Conservation (phyloP, 2,797 vertebrate species). For the Molossus molossus region DNA sequence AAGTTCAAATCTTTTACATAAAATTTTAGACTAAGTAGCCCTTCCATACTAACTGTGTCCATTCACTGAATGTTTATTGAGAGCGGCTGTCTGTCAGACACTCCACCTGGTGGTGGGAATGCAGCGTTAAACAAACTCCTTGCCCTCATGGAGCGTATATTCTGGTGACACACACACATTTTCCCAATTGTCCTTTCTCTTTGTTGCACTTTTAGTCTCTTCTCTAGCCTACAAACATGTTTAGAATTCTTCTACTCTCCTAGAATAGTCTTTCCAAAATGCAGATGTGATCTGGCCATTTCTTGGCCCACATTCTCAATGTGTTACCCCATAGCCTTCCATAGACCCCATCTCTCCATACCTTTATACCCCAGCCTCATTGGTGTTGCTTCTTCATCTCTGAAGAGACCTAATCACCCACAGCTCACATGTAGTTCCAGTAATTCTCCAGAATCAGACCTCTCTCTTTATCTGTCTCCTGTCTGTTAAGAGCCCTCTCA, state of each 20-base stretch:
- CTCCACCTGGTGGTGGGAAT: neutral
- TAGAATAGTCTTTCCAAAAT: neutral
- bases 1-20: neutral
- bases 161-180: neutral
- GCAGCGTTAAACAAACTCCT: neutral
- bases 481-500: constrained; percentile 20
- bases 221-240: neutral
- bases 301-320: neutral
- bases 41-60: neutral
- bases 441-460: neutral
- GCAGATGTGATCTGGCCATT: neutral
- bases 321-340: neutral
- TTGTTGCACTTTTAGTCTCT: neutral
- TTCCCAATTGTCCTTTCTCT: neutral
- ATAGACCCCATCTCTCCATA: neutral
- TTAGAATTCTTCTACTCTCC: neutral
- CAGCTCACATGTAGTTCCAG: neutral
- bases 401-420: neutral
- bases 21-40: constrained; percentile 34
- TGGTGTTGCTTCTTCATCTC: neutral
- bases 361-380: neutral
- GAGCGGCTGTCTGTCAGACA: neutral
- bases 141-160: neutral
- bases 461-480: neutral
- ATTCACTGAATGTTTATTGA: neutral